phyloP scores from a whole-genome alignment of 2,113 vertebrate species.

The Catharus bicknelli region DNA sequence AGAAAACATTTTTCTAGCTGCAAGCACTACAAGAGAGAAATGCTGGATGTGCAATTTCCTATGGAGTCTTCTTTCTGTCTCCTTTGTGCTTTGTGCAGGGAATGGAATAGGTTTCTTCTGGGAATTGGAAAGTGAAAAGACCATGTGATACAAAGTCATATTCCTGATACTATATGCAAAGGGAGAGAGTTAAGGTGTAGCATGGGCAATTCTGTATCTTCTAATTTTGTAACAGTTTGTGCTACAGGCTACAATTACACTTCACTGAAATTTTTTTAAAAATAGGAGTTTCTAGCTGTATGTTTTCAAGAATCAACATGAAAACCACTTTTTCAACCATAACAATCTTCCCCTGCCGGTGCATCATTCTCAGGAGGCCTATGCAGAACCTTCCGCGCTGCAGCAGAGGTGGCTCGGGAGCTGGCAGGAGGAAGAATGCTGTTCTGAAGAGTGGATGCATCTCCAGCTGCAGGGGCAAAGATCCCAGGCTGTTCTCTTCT shows the following conservation, averaged over 20 bases:
- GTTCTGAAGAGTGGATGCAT: neutral
- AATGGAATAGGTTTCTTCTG: neutral
- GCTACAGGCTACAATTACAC: neutral
- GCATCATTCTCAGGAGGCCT: neutral
- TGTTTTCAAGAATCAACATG: neutral
- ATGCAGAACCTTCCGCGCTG: neutral
- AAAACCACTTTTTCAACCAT: neutral
- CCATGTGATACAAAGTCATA: neutral
- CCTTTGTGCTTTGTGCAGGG: neutral
- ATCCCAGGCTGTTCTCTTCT: neutral
- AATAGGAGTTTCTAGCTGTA: neutral
- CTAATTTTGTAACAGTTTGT: neutral
- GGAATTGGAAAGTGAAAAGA: neutral
- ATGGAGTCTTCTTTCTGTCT: neutral
- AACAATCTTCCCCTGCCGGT: neutral
- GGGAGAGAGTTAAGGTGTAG: neutral
- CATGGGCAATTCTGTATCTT: neutral
- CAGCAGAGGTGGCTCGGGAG: neutral
- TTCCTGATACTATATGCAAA: neutral
- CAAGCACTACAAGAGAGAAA: neutral
- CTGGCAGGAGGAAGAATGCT: conserved; percentile 27
- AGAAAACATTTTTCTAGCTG: neutral
- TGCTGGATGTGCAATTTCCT: neutral
- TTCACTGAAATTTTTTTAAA: fast-evolving
- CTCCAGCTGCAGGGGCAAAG: neutral